A percentile compares a stretch with the other conserved stretches of the same genome.
Evolutionary conservation across 2,888 invertebrate genomes (phyloP).

Genomic region (Nezara viridula): DNA sequence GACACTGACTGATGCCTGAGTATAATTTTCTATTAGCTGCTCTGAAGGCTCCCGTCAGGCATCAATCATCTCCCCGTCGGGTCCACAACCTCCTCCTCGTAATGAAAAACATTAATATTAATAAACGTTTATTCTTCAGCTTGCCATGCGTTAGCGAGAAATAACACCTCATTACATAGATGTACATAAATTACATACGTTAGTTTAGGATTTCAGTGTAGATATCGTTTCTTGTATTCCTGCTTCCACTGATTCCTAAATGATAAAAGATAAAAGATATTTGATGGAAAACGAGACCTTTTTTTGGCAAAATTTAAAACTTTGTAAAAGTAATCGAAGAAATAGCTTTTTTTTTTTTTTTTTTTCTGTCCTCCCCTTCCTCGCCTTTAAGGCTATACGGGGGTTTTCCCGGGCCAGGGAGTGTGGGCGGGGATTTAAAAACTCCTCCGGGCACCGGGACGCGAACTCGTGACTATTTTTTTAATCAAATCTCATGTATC

Average conservation of each 20-base stretch:
- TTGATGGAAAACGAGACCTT: neutral
- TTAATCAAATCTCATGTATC: no score
- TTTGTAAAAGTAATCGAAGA: no score
- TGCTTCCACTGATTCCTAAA: no score
- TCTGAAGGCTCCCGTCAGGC: conserved; percentile 22
- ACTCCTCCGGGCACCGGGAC: no score
- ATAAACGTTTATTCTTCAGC: conserved; percentile 19
- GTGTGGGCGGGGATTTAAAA: no score
- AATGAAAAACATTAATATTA: conserved; percentile 33
- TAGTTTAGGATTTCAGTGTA: neutral
- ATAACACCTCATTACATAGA: neutral
- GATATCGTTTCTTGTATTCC: neutral
- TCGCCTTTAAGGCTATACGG: no score
- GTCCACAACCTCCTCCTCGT: conserved; percentile 3
- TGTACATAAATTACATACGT: neutral
- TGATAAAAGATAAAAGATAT: neutral
- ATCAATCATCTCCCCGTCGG: neutral
- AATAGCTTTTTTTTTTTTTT: no score
- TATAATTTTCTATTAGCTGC: conserved; percentile 48
- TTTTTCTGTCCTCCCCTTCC: no score
- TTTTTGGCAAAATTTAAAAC: no score
- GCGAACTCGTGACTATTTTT: no score
- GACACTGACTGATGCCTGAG: conserved; percentile 44
- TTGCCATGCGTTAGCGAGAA: neutral
- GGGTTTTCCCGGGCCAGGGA: no score